Evolutionary conservation across 2,113 vertebrate species (phyloP).

Genomic region (Ifrita kowaldi): DNA sequence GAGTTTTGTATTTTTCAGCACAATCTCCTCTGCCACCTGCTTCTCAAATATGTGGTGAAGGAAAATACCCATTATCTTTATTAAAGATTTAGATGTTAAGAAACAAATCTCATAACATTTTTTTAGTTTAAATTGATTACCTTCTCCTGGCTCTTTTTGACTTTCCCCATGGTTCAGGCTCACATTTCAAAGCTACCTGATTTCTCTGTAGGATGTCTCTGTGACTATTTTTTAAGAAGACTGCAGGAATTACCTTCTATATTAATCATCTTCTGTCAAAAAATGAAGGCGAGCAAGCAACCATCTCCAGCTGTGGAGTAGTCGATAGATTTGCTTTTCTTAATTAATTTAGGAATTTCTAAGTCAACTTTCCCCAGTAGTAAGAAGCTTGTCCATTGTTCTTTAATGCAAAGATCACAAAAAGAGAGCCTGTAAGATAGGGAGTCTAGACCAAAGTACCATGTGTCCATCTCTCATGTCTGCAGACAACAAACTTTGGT

Average conservation of each 20-base stretch:
- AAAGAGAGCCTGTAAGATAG: neutral
- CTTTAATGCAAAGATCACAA: neutral
- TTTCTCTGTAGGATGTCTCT: neutral
- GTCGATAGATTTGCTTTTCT: slow-evolving; percentile 27
- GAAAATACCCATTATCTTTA: neutral
- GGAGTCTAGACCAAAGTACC: neutral
- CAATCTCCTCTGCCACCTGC: neutral
- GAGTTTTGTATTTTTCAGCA: neutral
- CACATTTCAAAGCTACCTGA: neutral
- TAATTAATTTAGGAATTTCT: slow-evolving; percentile 44
- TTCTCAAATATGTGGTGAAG: neutral
- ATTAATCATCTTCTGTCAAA: slow-evolving; percentile 45
- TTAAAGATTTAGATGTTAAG: neutral
- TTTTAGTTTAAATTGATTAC: neutral
- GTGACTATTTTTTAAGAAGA: slow-evolving; percentile 44
- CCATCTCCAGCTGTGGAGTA: neutral
- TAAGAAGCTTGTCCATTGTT: neutral
- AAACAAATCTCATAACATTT: neutral
- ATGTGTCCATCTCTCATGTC: fast-evolving
- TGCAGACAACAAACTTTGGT: neutral
- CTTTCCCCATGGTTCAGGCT: neutral
- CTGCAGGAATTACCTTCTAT: slow-evolving; percentile 1
- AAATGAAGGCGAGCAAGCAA: slow-evolving; percentile 12
- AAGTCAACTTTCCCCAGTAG: slow-evolving; percentile 11
- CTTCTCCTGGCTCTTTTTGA: neutral